Evolutionary conservation across 1,140 invertebrate species (phyloP).

Genomic region (Drosophila fuyamai): DNA sequence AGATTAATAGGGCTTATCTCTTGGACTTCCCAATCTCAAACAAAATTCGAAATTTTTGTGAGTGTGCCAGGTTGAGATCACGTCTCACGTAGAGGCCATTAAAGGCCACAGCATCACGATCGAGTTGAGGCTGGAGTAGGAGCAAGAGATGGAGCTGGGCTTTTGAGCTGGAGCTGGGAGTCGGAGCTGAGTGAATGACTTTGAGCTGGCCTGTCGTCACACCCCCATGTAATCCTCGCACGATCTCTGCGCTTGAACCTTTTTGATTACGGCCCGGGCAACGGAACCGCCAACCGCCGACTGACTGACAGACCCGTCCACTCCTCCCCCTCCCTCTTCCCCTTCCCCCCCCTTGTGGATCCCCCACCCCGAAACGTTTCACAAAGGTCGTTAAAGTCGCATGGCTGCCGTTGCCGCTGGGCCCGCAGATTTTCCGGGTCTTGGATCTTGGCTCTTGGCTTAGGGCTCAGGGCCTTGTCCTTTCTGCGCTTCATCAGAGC

Average conservation of each 20-base stretch:
- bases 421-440: conserved; percentile 26
- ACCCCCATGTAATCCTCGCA: conserved; percentile 78
- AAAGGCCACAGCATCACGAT: conserved; percentile 76
- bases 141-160: conserved; percentile 13
- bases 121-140: conserved; percentile 26
- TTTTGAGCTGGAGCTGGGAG: conserved; percentile 14
- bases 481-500: conserved; percentile 62
- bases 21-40: too few species aligned
- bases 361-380: conserved; percentile 31
- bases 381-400: conserved; percentile 72
- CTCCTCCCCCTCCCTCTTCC: conserved; percentile 20
- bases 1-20: too few species aligned
- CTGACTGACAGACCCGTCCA: conserved; percentile 22
- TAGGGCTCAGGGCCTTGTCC: conserved; percentile 53
- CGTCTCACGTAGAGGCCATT: conserved; percentile 73
- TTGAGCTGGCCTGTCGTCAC: conserved; percentile 65
- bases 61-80: conserved; percentile 31
- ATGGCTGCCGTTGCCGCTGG: conserved; percentile 34
- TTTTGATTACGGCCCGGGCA: conserved; percentile 51
- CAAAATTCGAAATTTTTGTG: not conserved
- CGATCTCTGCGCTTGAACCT: conserved; percentile 67
- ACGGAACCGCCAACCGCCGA: conserved; percentile 26
- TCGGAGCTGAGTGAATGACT: conserved; percentile 57
- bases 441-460: conserved; percentile 12
- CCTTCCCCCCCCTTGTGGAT: conserved; percentile 1